phyloP scores from a whole-genome alignment of 2,113 vertebrate species.

The Leptocoma aspasia region DNA sequence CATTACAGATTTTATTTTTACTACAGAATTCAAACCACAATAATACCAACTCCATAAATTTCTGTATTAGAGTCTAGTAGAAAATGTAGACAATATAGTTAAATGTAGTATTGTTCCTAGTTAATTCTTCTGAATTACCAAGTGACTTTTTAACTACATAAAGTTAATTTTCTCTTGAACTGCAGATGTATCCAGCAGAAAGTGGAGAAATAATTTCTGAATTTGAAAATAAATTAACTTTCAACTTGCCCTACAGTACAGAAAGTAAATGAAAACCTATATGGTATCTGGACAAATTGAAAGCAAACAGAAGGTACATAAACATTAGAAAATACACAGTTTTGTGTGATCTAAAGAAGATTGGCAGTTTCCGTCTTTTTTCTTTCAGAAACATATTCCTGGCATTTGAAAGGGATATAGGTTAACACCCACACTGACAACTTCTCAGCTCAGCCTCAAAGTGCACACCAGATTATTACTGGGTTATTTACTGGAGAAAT shows the following conservation, averaged over 20 bases:
- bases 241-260: not conserved
- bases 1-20: slow-evolving; percentile 44
- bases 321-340: not conserved
- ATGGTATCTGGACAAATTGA: not conserved
- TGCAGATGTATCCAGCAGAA: not conserved
- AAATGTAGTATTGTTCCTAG: slow-evolving; percentile 38
- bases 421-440: not conserved
- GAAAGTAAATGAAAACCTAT: not conserved
- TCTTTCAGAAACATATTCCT: not conserved
- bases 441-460: not conserved
- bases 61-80: not conserved
- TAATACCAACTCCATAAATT: not conserved
- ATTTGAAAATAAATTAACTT: not conserved
- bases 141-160: slow-evolving; percentile 54
- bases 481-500: not conserved
- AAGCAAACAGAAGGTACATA: not conserved
- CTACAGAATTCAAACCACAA: not conserved
- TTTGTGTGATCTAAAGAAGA: not conserved
- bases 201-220: not conserved
- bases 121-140: slow-evolving; percentile 58
- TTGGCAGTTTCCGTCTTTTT: not conserved
- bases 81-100: not conserved
- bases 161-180: slow-evolving; percentile 43
- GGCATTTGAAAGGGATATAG: not conserved
- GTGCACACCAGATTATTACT: not conserved